These are phyloP conservation scores for Trichosurus vulpecula DNA, from an alignment of 2,797 vertebrate genomes.

Conservation along the genomic window DNA sequence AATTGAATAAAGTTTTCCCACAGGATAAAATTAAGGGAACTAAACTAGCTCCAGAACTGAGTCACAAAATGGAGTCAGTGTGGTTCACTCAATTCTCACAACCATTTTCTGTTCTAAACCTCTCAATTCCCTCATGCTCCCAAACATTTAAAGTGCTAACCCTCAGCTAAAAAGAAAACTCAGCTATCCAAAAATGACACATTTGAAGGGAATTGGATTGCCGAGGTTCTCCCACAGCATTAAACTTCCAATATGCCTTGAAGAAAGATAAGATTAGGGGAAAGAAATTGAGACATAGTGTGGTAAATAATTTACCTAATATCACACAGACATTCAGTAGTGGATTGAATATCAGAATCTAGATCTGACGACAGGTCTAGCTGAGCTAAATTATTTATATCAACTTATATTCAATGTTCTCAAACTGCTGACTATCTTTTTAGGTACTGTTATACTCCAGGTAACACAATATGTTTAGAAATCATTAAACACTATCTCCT, in stretches of 20 bases:
- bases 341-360: slow-evolving; percentile 41
- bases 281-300: neutral
- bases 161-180: neutral
- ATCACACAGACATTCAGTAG: neutral
- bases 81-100: neutral
- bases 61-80: neutral
- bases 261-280: neutral
- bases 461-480: neutral
- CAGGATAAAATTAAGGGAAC: neutral
- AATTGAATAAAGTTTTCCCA: neutral
- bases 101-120: neutral
- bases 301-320: slow-evolving; percentile 22
- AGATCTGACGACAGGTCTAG: slow-evolving; percentile 18
- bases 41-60: neutral
- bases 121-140: neutral
- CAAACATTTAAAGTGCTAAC: neutral
- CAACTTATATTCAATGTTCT: neutral
- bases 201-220: neutral
- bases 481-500: neutral
- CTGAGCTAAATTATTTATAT: neutral
- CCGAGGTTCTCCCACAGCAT: neutral
- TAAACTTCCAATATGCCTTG: neutral
- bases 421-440: neutral
- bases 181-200: neutral
- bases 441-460: neutral